phyloP scores from a whole-genome alignment of 2,113 vertebrate genomes.

The Vulpes ferrilata region DNA sequence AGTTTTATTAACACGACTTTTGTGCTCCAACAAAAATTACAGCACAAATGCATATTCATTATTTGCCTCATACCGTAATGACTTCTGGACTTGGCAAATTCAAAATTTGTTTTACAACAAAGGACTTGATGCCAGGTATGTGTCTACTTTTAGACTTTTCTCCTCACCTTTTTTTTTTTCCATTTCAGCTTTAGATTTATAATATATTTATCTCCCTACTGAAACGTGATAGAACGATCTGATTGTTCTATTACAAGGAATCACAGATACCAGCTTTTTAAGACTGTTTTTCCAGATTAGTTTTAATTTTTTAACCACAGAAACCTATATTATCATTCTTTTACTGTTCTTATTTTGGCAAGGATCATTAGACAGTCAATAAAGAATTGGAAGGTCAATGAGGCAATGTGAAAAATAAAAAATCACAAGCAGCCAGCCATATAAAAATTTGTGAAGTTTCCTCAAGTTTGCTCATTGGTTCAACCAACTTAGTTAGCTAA shows the following conservation, averaged over 20 bases:
- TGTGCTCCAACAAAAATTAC: background rate
- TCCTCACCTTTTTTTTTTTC: background rate
- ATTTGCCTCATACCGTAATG: background rate
- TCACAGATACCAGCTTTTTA: background rate
- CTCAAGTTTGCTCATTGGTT: background rate
- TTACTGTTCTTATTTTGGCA: background rate
- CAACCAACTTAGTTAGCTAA: background rate
- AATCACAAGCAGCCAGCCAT: background rate
- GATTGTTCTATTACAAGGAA: background rate
- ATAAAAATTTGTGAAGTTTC: background rate
- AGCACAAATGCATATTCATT: background rate
- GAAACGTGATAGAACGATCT: background rate
- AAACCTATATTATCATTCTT: background rate
- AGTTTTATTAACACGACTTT: background rate
- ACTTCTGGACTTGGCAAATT: background rate
- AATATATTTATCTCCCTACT: background rate
- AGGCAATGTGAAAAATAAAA: background rate
- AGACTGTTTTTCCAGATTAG: background rate
- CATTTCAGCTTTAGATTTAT: background rate
- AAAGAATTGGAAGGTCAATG: background rate
- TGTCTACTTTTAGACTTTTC: background rate
- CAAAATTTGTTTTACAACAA: slow-evolving; percentile 28
- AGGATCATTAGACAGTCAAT: background rate
- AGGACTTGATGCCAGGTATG: background rate
- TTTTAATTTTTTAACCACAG: background rate